These are phyloP conservation scores for Neodiprion fabricii DNA, from an alignment of 1,140 invertebrate genomes.

Conservation along the genomic window DNA sequence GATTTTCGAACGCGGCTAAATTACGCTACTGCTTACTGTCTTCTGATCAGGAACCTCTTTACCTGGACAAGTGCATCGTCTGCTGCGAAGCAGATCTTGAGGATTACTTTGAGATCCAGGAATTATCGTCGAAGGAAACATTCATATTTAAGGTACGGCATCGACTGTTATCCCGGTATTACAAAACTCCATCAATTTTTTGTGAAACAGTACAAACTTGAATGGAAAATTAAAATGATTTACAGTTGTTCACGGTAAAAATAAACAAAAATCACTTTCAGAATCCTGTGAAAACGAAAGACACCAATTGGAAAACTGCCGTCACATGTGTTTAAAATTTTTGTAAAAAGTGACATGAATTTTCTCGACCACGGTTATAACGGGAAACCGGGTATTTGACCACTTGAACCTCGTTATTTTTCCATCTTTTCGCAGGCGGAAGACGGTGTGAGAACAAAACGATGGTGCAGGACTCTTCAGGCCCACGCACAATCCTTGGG, in stretches of 20 bases:
- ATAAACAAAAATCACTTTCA: background rate
- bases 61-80: constrained; percentile 88
- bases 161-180: background rate
- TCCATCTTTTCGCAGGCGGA: constrained; percentile 76
- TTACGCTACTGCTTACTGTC: no score
- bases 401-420: constrained; percentile 11
- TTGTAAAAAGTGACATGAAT: background rate
- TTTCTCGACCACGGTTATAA: background rate
- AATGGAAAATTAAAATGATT: no score
- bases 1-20: no score
- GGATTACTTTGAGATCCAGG: constrained; percentile 95
- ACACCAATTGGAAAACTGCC: constrained; percentile 2
- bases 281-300: background rate
- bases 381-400: background rate
- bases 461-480: constrained; percentile 89
- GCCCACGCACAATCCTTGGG: constrained; percentile 90
- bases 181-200: background rate
- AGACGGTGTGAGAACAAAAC: constrained; percentile 80
- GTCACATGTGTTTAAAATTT: background rate
- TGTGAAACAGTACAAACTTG: background rate
- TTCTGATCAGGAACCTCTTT: constrained; percentile 76
- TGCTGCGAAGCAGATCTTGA: constrained; percentile 86
- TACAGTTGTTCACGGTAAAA: constrained; percentile 1
- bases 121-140: constrained; percentile 90
- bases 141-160: constrained; percentile 88